These are phyloP conservation scores for Toxotes jaculatrix DNA, from an alignment of 2,113 vertebrate genomes.

Conservation along the genomic window DNA sequence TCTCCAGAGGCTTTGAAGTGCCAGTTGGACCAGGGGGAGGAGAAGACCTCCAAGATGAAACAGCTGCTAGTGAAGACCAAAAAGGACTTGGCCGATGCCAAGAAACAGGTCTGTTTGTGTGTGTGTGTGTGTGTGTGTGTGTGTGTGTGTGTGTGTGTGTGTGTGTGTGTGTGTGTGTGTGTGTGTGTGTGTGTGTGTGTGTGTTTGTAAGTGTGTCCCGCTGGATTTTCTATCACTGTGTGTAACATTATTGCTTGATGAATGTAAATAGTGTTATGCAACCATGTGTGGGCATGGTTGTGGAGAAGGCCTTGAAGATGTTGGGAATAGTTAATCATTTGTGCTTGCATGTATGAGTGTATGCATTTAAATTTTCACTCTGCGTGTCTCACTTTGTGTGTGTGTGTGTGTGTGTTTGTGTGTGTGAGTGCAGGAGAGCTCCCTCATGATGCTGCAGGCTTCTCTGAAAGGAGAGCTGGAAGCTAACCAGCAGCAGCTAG, in stretches of 20 bases:
- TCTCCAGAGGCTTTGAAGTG: conserved; percentile 88
- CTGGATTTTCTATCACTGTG: conserved; percentile 14
- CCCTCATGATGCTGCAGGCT: conserved; percentile 88
- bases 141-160: not conserved
- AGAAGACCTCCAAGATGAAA: conserved; percentile 92
- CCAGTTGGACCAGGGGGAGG: conserved; percentile 88
- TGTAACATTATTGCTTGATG: conserved; percentile 36
- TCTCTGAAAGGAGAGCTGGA: conserved; percentile 94
- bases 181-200: not conserved
- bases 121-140: not conserved
- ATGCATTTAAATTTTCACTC: conserved; percentile 62
- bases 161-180: not conserved
- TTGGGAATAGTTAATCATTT: conserved; percentile 63
- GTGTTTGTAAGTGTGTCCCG: not conserved
- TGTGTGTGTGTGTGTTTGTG: conserved; percentile 21
- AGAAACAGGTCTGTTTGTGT: conserved; percentile 88
- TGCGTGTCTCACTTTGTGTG: conserved; percentile 63
- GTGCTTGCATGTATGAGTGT: not conserved
- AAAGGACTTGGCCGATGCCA: conserved; percentile 94
- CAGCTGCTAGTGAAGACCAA: conserved; percentile 95
- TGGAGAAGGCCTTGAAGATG: conserved; percentile 71
- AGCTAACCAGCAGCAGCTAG: conserved; percentile 92
- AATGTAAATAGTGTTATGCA: conserved; percentile 58
- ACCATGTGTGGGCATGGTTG: conserved; percentile 34
- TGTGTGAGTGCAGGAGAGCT: conserved; percentile 86